Evolutionary conservation across 2,113 vertebrate genomes (phyloP).

Genomic region (Tringa solitaria): DNA sequence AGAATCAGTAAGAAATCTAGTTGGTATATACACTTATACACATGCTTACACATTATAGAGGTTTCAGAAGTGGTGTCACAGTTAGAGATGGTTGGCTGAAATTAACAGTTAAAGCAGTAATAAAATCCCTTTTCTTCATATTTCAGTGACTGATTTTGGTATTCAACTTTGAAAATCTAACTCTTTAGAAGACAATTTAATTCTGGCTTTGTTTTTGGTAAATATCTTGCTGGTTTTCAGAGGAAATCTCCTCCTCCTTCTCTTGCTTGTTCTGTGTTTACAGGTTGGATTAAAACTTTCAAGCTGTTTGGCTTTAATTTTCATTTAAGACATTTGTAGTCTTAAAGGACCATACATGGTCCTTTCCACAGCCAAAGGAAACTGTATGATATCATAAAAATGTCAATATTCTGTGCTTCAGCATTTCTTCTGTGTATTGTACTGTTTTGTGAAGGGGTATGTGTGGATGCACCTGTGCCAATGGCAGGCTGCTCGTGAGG

Average conservation of each 20-base stretch:
- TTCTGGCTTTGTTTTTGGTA: neutral
- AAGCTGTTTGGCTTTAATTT: neutral
- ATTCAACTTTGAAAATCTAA: neutral
- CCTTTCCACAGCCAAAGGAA: neutral
- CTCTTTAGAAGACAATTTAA: neutral
- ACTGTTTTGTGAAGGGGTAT: neutral
- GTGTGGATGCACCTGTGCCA: no score
- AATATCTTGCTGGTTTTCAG: neutral
- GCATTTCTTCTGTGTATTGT: neutral
- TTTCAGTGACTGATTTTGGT: neutral
- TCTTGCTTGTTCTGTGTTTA: neutral
- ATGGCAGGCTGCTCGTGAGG: neutral
- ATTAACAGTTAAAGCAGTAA: neutral
- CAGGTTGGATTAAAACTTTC: neutral
- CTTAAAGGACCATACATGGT: no score
- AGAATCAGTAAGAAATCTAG: neutral
- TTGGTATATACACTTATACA: neutral
- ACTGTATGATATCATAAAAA: neutral
- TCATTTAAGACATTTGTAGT: neutral
- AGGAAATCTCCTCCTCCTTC: neutral
- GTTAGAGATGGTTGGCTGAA: neutral
- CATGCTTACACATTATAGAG: neutral
- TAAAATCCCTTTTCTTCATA: neutral
- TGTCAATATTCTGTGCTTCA: neutral
- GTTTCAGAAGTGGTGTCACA: neutral